phyloP scores from a whole-genome alignment of 1,140 invertebrate species.

The Dysdera silvatica region DNA sequence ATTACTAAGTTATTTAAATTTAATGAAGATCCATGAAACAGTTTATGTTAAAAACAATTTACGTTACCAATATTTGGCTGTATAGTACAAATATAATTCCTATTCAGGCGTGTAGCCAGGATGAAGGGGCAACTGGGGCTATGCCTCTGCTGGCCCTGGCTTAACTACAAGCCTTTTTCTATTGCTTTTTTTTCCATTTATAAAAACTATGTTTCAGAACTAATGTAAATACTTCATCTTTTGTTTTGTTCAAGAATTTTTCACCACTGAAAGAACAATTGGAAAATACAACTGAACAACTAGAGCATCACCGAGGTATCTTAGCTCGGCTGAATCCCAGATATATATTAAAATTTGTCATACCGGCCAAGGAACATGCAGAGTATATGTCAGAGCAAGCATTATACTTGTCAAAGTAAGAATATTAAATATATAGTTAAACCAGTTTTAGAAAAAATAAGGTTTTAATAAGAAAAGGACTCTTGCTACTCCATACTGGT shows the following conservation, averaged over 20 bases:
- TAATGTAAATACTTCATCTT: not conserved
- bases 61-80: too few species aligned
- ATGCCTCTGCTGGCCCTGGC: too few species aligned
- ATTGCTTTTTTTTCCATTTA: not conserved
- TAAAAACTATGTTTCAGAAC: not conserved
- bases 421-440: not conserved
- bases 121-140: too few species aligned
- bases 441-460: not conserved
- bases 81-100: too few species aligned
- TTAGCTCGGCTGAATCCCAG: constrained; percentile 57
- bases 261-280: constrained; percentile 28
- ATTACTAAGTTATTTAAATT: too few species aligned
- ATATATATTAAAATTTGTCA: constrained; percentile 57
- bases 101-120: too few species aligned
- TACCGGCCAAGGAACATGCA: constrained; percentile 59
- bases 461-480: not conserved
- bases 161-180: constrained; percentile 36
- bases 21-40: too few species aligned
- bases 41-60: too few species aligned
- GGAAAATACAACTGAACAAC: constrained; percentile 36
- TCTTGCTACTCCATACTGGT: too few species aligned
- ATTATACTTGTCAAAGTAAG: constrained; percentile 53
- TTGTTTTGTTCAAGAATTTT: constrained; percentile 8
- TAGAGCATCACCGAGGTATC: constrained; percentile 36
- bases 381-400: constrained; percentile 54